Conservation (phyloP, 2,113 vertebrate species). For the Aplodontia rufa region DNA sequence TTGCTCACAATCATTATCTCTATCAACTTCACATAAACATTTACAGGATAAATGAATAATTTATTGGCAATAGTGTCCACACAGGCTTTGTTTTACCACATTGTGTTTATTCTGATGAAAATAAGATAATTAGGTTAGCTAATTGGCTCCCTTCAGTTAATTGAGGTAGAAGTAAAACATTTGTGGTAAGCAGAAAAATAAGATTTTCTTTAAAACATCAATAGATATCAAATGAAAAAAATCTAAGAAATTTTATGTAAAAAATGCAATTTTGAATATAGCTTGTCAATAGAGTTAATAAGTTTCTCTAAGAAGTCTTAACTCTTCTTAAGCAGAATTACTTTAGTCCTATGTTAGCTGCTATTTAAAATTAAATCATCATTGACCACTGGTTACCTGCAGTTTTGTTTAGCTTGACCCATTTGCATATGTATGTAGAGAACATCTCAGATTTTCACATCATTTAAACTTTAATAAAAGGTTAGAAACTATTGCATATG, state of each 20-base stretch:
- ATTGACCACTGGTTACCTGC: neutral
- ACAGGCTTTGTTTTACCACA: neutral
- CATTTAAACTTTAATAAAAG: neutral
- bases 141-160: neutral
- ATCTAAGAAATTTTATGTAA: neutral
- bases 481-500: neutral
- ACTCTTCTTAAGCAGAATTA: neutral
- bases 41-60: neutral
- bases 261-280: neutral
- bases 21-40: neutral
- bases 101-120: neutral
- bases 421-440: neutral
- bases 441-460: neutral
- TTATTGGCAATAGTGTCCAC: neutral
- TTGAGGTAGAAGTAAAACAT: neutral
- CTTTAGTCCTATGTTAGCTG: neutral
- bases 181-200: neutral
- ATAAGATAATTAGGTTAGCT: neutral
- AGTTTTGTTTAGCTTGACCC: neutral
- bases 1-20: neutral
- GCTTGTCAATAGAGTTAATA: neutral
- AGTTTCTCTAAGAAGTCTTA: neutral
- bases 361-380: neutral
- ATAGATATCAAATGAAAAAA: neutral
- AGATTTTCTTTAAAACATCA: neutral